Base-by-base conservation (phyloP, 2,113 vertebrate species). In the Fulmarus glacialis region DNA sequence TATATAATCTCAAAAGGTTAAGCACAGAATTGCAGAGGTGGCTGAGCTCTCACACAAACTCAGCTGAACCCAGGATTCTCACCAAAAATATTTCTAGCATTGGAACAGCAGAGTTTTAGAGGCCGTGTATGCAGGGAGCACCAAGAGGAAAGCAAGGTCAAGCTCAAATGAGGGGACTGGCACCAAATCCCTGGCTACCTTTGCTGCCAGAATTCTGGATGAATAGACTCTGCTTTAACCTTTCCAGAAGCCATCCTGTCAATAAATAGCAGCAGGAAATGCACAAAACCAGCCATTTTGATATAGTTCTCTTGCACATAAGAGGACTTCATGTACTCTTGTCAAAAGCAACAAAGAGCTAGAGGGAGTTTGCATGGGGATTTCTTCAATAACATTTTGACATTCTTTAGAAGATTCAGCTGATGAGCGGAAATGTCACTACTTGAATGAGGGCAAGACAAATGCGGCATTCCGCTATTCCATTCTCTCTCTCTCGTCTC, bases 201-300 rank as follows among this genome's bases (percentile, higher is more conserved):
- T 60, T 87, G 79, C 60, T 97, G 95, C 92, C 97, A 95, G 72
- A 88, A 89, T 70, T 94, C 24, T 45, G 58, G 78, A 93, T 94
- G 60, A 93, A 97, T 55, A 80, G 83, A 40, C 38, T 47, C 74
- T 56, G 36, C 78, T 90, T 42, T n/a, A 90, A 84, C 92, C 42
- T 93, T 85, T 91, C 72, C 78, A 93, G 85, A 84, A 91, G 67
- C 42, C 12, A 3, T 29, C 26, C 29, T 93, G 83, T 71, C 96
- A 97, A 80, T 21, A 88, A 93, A 92, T 19, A 92, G 89, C 19
- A 66, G 67, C 87, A 91, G 67, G 68, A 95, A 91, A 92, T 23
- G 55, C 68, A 92, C n/a, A 94, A 91, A 67, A 3, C 32, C 68
- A 88, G 56, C 14, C 64, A 80, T 94, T 97, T 87, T 84, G 22